phyloP scores from a whole-genome alignment of 2,888 invertebrate species.

The Temnothorax rugatulus region DNA sequence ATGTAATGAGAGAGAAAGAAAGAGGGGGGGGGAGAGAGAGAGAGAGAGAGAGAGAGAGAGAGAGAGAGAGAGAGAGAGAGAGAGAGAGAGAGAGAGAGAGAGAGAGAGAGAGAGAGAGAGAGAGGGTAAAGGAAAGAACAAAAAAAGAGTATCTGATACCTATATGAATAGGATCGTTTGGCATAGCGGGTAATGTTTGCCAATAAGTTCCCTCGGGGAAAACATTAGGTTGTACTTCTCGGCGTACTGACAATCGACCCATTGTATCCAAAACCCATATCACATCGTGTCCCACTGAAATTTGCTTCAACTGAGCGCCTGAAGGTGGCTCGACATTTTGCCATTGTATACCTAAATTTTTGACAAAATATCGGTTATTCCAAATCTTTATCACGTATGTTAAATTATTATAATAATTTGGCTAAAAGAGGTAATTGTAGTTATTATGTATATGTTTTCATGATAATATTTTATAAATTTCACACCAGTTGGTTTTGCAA shows the following conservation, averaged over 20 bases:
- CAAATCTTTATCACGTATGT: background rate
- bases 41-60: background rate
- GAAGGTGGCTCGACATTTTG: conserved; percentile 92
- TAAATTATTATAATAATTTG: background rate
- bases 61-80: background rate
- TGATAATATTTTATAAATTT: conserved; percentile 12
- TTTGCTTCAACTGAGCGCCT: conserved; percentile 90
- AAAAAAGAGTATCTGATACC: conserved; percentile 81
- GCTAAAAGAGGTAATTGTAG: background rate
- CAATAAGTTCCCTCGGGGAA: conserved; percentile 95
- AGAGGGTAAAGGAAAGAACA: no score
- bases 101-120: background rate
- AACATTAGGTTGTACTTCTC: conserved; percentile 90
- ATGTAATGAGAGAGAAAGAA: no score
- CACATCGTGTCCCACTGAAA: conserved; percentile 91
- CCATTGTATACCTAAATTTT: conserved; percentile 90
- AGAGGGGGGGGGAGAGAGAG: no score
- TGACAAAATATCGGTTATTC: background rate
- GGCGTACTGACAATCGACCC: conserved; percentile 92
- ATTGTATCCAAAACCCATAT: conserved; percentile 94
- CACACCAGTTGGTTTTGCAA: conserved; percentile 89
- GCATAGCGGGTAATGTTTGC: conserved; percentile 90
- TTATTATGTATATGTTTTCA: background rate
- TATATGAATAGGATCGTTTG: conserved; percentile 88
- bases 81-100: background rate